phyloP scores from a whole-genome alignment of 2,797 vertebrate species.

The Babyrousa celebensis region DNA sequence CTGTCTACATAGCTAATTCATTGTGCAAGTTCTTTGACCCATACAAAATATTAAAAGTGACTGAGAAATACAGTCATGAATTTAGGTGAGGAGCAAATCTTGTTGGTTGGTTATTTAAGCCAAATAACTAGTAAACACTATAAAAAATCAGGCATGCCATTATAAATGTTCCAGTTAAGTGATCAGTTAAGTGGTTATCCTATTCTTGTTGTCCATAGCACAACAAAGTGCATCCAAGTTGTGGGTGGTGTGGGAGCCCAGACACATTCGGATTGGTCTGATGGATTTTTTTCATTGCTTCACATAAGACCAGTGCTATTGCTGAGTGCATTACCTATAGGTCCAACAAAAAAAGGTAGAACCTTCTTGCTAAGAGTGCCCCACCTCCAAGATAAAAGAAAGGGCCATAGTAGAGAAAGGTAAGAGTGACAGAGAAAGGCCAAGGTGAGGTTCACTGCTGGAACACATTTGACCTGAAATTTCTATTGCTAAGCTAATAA shows the following conservation, averaged over 20 bases:
- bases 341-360: background rate
- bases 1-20: background rate
- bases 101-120: constrained; percentile 48
- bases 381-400: background rate
- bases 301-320: background rate
- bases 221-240: background rate
- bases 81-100: background rate
- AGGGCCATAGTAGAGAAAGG: background rate
- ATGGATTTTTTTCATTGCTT: background rate
- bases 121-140: constrained; percentile 39
- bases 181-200: background rate
- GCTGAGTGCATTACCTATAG: background rate
- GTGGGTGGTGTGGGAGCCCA: no score
- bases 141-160: constrained; percentile 32
- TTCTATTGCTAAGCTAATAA: background rate
- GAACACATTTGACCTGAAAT: background rate
- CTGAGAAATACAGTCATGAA: background rate
- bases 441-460: background rate
- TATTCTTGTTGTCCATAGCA: background rate
- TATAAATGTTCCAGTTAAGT: background rate
- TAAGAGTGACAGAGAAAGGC: background rate
- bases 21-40: background rate
- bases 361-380: background rate
- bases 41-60: constrained; percentile 31
- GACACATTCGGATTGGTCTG: background rate